Conservation (phyloP, 2,888 invertebrate species). For the Acleris laterana region DNA sequence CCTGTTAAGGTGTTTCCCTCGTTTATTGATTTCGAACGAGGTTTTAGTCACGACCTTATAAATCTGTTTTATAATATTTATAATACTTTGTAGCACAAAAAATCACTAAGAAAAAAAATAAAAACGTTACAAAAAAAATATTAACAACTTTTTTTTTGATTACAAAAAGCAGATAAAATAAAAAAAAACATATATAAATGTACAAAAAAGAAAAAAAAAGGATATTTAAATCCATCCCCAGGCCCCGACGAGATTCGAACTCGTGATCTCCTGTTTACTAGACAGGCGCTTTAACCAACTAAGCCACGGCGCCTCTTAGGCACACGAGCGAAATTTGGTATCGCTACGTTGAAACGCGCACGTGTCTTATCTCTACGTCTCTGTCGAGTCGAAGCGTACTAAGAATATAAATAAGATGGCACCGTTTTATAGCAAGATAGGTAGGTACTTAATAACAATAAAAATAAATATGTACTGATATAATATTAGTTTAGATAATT, state of each 20-base stretch:
- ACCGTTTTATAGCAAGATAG: no score
- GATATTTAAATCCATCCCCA: constrained; percentile 46
- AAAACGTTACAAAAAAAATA: no score
- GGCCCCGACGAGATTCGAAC: constrained; percentile 90
- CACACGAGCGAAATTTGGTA: constrained; percentile 8
- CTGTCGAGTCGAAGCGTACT: neutral
- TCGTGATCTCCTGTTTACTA: constrained; percentile 91
- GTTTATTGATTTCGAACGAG: neutral
- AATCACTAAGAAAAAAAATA: no score
- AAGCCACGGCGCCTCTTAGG: constrained; percentile 86
- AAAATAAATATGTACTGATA: no score
- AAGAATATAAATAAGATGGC: neutral
- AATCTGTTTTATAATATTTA: no score
- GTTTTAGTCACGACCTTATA: no score
- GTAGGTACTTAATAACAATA: no score
- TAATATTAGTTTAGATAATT: no score
- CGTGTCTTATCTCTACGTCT: neutral
- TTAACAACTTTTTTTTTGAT: no score
- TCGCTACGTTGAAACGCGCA: constrained; percentile 1
- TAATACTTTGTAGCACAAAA: no score
- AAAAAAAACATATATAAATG: neutral
- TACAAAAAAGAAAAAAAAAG: constrained; percentile 14
- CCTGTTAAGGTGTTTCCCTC: neutral
- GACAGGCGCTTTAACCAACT: constrained; percentile 90
- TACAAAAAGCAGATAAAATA: no score